Conservation (phyloP, 2,888 invertebrate genomes). For the Ctenicera cuprea region DNA sequence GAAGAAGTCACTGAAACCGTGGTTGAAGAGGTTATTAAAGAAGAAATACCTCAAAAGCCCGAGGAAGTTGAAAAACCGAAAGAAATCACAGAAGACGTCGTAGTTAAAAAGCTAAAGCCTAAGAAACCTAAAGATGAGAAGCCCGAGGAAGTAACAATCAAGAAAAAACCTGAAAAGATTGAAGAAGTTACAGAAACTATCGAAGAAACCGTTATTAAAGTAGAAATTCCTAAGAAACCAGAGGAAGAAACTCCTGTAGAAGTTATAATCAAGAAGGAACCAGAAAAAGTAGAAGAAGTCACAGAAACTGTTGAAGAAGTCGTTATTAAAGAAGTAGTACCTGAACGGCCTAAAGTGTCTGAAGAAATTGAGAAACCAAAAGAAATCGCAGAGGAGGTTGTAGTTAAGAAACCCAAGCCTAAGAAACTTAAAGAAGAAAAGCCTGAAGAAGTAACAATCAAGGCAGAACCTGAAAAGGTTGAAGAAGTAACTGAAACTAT, state of each 20-base stretch:
- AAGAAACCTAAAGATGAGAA: slow-evolving; percentile 54
- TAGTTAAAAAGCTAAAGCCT: slow-evolving; percentile 67
- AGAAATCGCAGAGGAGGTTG: slow-evolving; percentile 64
- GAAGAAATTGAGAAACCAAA: slow-evolving; percentile 53
- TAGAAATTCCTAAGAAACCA: slow-evolving; percentile 63
- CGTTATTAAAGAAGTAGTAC: slow-evolving; percentile 28
- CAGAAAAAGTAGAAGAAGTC: slow-evolving; percentile 60
- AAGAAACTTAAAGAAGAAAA: slow-evolving; percentile 54
- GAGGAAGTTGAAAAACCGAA: slow-evolving; percentile 57
- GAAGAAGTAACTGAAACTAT: not conserved
- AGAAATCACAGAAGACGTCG: slow-evolving; percentile 64
- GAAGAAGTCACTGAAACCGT: slow-evolving; percentile 62
- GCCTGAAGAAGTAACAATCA: slow-evolving; percentile 1
- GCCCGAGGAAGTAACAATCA: slow-evolving; percentile 17
- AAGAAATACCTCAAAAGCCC: too few relatives aligned
- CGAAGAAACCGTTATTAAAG: slow-evolving; percentile 62
- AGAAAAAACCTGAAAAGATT: slow-evolving; percentile 32
- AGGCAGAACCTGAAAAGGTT: not conserved
- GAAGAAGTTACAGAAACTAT: slow-evolving; percentile 65
- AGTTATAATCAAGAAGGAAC: slow-evolving; percentile 9
- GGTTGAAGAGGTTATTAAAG: not conserved
- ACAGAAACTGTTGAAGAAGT: slow-evolving; percentile 58
- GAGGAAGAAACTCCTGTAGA: slow-evolving; percentile 4
- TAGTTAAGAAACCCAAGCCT: slow-evolving; percentile 67
- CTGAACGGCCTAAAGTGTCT: slow-evolving; percentile 24